Evolutionary conservation across 2,113 vertebrate genomes (phyloP).

Genomic region (Engystomops pustulosus): DNA sequence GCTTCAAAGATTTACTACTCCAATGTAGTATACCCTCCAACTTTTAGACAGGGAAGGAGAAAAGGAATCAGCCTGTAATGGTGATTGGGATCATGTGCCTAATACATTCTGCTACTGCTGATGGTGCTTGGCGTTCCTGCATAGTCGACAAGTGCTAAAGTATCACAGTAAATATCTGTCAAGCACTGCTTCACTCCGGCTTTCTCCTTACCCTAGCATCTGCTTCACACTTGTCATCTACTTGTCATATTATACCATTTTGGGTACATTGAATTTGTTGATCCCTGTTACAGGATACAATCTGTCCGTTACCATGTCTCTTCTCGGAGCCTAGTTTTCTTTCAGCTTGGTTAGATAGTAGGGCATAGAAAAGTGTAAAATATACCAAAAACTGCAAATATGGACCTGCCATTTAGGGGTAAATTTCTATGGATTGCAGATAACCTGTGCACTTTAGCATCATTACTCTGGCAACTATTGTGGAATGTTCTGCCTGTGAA

Average conservation of each 20-base stretch:
- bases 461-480: conserved; percentile 81
- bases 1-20: conserved; percentile 46
- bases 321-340: conserved; percentile 57
- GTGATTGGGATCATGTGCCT: not conserved
- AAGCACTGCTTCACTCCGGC: not conserved
- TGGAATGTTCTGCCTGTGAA: conserved; percentile 78
- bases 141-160: conserved; percentile 62
- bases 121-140: conserved; percentile 62
- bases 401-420: conserved; percentile 80
- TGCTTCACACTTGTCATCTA: conserved; percentile 80
- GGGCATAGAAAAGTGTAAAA: conserved; percentile 57
- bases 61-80: not conserved
- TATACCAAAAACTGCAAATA: conserved; percentile 65
- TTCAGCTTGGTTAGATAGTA: conserved; percentile 58
- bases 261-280: conserved; percentile 74
- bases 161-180: conserved; percentile 62
- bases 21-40: conserved; percentile 6
- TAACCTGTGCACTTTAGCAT: conserved; percentile 83
- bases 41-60: not conserved
- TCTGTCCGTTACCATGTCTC: conserved; percentile 43
- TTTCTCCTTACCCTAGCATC: conserved; percentile 72
- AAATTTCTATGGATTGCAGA: conserved; percentile 86
- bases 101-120: conserved; percentile 34
- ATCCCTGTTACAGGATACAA: conserved; percentile 65
- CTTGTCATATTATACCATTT: conserved; percentile 81